Base-by-base conservation (phyloP, 2,797 vertebrate genomes). In the Spea hammondii region DNA sequence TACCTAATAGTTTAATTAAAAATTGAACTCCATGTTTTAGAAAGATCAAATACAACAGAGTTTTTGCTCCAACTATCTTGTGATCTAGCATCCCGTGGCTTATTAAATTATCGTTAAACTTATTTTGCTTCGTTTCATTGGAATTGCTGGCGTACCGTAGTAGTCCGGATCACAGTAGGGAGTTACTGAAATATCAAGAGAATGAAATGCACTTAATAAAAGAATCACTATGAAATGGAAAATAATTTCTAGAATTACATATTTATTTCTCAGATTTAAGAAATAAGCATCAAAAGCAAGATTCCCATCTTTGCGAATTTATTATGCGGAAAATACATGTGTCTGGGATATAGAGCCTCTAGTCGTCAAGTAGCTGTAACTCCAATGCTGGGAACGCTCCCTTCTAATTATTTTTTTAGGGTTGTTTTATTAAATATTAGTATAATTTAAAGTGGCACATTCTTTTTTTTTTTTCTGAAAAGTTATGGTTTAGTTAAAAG, bases 1-100 rank as follows among this genome's bases (percentile, higher is more conserved):
- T 10, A 57, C 55, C 55, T 57, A 13, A 57, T 4, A 12, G 9
- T 13, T 12, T 57, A 11, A 11, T 10, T 11, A 57, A 57, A 5
- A 11, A 13, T 32, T 32, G 5, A 13, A 13, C n/a, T 57, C 12
- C 12, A 1, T 11, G 17, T 54, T 5, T 66, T 46, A 59, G 32
- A 53, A 14, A 45, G 57, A 54, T 7, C 44, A 10, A 14, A 46
- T 70, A 12, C 57, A 54, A 53, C 9, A 77, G 50, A 10, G 44
- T 50, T 70, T 68, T 70, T 51, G 32, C 71, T 65, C 32, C 13
- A 17, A 17, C 54, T 51, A 64, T 79, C 78, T 74, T 70, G 73
- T 74, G 78, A 79, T 72, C 44, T 32, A 32, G 46, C 51, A 70
- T 74, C 78, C 70, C 14, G 65, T 74, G 78, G 12, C 44, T 69